A percentile compares a stretch with the other conserved stretches of the same genome.
These are phyloP conservation scores for Alfaro cultratus DNA, from an alignment of 2,797 vertebrate species.

Conservation along the genomic window DNA sequence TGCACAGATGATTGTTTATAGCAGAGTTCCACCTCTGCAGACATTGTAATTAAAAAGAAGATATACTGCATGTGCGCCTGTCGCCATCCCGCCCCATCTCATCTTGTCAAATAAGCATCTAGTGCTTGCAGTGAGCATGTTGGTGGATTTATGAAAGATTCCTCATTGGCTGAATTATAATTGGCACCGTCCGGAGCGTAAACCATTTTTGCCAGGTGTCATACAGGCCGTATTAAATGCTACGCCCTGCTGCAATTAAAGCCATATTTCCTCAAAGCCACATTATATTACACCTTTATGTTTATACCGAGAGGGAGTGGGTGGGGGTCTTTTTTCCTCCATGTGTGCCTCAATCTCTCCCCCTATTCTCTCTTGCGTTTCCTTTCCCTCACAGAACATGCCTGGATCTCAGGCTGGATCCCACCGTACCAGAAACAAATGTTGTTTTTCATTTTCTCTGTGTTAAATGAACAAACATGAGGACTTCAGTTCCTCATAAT, in stretches of 20 bases:
- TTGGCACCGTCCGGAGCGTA: slow-evolving; percentile 77
- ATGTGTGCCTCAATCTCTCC: slow-evolving; percentile 45
- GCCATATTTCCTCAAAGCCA: slow-evolving; percentile 69
- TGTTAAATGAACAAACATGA: slow-evolving; percentile 80
- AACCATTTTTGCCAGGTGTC: slow-evolving; percentile 81
- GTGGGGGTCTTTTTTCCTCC: slow-evolving; percentile 47
- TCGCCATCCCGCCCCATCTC: slow-evolving; percentile 72
- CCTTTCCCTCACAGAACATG: slow-evolving; percentile 23
- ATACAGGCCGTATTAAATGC: slow-evolving; percentile 73
- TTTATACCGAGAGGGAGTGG: slow-evolving; percentile 33
- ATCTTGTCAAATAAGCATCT: slow-evolving; percentile 78
- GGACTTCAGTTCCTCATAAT: slow-evolving; percentile 79
- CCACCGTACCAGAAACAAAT: slow-evolving; percentile 73
- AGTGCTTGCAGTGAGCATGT: slow-evolving; percentile 67
- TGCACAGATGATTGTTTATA: slow-evolving; percentile 84
- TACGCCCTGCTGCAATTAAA: slow-evolving; percentile 79
- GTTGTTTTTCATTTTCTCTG: slow-evolving; percentile 69
- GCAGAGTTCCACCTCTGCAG: slow-evolving; percentile 77
- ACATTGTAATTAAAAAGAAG: slow-evolving; percentile 85
- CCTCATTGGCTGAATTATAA: slow-evolving; percentile 81
- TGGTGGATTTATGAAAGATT: slow-evolving; percentile 74
- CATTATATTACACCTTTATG: slow-evolving; percentile 65
- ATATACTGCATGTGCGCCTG: slow-evolving; percentile 70
- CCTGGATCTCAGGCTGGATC: slow-evolving; percentile 49
- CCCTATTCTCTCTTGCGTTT: slow-evolving; percentile 23